A percentile compares a stretch with the other conserved stretches of the same genome.
phyloP scores from a whole-genome alignment of 1,140 invertebrate genomes.

The Macrobrachium nipponense region DNA sequence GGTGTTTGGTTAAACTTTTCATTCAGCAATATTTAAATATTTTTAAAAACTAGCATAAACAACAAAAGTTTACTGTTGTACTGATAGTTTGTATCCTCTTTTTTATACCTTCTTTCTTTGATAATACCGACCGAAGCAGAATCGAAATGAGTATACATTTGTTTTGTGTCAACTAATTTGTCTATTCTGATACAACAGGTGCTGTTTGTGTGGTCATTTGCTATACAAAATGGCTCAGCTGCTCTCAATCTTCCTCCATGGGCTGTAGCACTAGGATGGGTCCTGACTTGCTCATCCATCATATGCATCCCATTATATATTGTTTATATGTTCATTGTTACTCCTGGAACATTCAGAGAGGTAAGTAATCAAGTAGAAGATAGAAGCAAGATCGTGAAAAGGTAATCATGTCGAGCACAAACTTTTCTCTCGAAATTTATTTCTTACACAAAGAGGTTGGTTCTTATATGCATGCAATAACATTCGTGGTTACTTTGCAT shows the following conservation, averaged over 20 bases:
- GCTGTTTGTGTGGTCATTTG: conserved; percentile 78
- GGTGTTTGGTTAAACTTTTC: no score
- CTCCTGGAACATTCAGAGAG: conserved; percentile 66
- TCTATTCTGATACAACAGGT: conserved; percentile 69
- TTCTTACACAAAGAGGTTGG: no score
- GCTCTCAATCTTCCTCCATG: conserved; percentile 70
- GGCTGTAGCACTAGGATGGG: conserved; percentile 79
- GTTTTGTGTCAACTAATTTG: background rate
- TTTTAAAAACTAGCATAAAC: no score
- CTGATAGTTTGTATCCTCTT: no score
- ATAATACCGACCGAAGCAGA: no score
- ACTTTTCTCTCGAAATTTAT: background rate
- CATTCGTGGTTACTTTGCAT: no score
- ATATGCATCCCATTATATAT: conserved; percentile 73
- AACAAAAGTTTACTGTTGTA: no score
- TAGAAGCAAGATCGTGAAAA: background rate
- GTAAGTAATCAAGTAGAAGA: conserved; percentile 54
- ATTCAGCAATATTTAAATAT: no score
- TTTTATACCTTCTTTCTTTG: no score
- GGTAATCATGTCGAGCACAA: background rate
- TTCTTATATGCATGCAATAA: background rate
- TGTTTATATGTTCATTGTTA: conserved; percentile 67
- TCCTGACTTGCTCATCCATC: conserved; percentile 77
- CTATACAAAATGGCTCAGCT: conserved; percentile 19
- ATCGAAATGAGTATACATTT: no score